These are phyloP conservation scores for Spatulosminthurus flaviceps DNA, from an alignment of 2,888 invertebrate species.

Conservation along the genomic window DNA sequence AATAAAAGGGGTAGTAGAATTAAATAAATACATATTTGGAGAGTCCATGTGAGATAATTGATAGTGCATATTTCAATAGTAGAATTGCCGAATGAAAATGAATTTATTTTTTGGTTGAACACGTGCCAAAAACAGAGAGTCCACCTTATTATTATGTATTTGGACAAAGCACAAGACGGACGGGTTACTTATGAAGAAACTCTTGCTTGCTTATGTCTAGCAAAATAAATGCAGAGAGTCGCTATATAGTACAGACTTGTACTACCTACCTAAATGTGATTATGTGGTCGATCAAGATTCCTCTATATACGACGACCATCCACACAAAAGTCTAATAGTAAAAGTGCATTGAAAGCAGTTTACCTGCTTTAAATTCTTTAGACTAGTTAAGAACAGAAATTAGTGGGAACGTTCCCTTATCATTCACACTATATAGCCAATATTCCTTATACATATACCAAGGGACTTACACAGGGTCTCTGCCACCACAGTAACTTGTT, in stretches of 20 bases:
- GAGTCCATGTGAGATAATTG: too few relatives aligned
- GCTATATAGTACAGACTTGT: neutral
- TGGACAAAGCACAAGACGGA: neutral
- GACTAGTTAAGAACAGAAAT: neutral
- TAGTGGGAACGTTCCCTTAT: neutral
- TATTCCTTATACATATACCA: too few relatives aligned
- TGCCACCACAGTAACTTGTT: slow-evolving; percentile 18
- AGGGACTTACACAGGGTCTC: neutral
- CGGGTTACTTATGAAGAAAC: neutral
- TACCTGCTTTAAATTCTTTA: slow-evolving; percentile 25
- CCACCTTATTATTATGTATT: neutral
- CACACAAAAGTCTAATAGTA: neutral
- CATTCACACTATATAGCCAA: neutral
- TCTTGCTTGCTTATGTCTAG: neutral
- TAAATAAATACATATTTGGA: neutral
- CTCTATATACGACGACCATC: neutral
- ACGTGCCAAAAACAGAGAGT: slow-evolving; percentile 37
- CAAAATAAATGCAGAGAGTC: neutral
- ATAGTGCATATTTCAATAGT: neutral
- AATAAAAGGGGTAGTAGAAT: neutral
- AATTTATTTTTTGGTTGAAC: slow-evolving; percentile 26
- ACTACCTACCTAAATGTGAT: slow-evolving; percentile 10
- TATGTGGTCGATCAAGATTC: slow-evolving; percentile 29
- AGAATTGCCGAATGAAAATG: neutral
- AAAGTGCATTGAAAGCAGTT: slow-evolving; percentile 34